Evolutionary conservation across 64 coral and sea anemone species (phyloP).

Genomic region (Montipora cactus): DNA sequence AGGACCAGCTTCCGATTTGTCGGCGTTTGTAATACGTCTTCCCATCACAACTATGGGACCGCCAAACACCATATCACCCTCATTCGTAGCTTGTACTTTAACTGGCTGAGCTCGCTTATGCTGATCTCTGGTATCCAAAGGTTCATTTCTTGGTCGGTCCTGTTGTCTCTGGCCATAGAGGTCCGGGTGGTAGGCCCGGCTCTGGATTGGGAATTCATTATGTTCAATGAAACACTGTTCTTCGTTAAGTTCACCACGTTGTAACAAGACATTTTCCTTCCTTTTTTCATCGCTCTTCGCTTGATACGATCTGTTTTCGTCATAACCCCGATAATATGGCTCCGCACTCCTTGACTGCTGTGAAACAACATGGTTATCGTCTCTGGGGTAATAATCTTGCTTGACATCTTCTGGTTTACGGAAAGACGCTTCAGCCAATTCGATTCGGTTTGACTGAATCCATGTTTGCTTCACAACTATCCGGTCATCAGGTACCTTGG

Average conservation of each 20-base stretch:
- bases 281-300: background rate
- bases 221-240: constrained; percentile 30
- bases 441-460: constrained; percentile 43
- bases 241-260: background rate
- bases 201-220: background rate
- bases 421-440: constrained; percentile 12
- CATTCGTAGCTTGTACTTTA: background rate
- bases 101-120: background rate
- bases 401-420: background rate
- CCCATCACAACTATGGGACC: constrained; percentile 20
- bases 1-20: background rate
- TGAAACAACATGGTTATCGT: background rate
- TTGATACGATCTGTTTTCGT: background rate
- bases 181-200: background rate
- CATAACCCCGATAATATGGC: background rate
- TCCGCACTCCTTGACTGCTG: background rate
- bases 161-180: background rate
- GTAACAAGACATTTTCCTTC: background rate
- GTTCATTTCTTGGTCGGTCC: background rate
- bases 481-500: constrained; percentile 17
- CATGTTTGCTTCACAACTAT: constrained; percentile 22
- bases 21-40: background rate
- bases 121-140: background rate
- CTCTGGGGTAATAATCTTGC: background rate
- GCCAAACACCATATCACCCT: constrained; percentile 16